These are phyloP conservation scores for Hystrix cristata DNA, from an alignment of 2,113 vertebrate genomes.

Conservation along the genomic window DNA sequence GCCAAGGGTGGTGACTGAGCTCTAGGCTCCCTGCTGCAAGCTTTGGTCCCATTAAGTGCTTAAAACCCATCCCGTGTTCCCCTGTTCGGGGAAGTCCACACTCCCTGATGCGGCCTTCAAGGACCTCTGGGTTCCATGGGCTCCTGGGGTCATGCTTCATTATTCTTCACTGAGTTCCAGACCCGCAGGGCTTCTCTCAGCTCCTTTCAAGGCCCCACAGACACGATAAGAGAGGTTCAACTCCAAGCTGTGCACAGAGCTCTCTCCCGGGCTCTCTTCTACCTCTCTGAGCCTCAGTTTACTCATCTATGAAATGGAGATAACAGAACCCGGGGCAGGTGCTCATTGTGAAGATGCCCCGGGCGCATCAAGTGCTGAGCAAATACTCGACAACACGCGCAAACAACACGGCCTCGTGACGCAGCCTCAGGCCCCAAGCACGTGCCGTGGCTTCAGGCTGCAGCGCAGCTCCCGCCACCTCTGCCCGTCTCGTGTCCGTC, in stretches of 20 bases:
- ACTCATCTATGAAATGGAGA: not conserved
- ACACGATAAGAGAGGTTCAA: not conserved
- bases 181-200: not conserved
- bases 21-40: not conserved
- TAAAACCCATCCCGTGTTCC: too few relatives aligned
- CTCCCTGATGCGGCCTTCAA: fast-evolving
- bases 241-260: not conserved
- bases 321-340: not conserved
- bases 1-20: not conserved
- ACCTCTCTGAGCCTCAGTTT: not conserved
- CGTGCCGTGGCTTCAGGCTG: not conserved
- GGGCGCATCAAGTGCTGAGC: not conserved
- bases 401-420: not conserved
- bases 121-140: not conserved
- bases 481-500: not conserved
- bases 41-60: not conserved
- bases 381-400: not conserved
- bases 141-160: fast-evolving
- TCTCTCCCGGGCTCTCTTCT: not conserved
- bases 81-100: not conserved
- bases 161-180: not conserved
- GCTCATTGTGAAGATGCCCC: not conserved
- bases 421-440: not conserved
- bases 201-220: not conserved
- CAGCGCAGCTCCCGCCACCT: not conserved